These are phyloP conservation scores for Maniola hyperantus DNA, from an alignment of 2,888 invertebrate genomes.

Conservation along the genomic window DNA sequence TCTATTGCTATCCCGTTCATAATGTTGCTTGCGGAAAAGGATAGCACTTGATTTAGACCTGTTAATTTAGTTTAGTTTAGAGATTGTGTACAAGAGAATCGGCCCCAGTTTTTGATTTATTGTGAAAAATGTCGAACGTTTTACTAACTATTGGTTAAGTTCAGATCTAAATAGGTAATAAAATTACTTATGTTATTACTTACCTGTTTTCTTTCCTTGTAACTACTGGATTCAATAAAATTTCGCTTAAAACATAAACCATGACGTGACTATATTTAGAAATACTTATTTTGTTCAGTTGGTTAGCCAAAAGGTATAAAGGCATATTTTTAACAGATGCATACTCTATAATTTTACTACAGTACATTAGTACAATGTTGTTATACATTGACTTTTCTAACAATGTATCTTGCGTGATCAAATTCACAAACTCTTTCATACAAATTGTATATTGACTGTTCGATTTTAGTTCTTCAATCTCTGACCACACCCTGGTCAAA, in stretches of 20 bases:
- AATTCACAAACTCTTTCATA: conserved; percentile 64
- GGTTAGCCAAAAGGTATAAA: conserved; percentile 58
- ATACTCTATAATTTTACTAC: conserved; percentile 65
- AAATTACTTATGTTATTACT: conserved; percentile 50
- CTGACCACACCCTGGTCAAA: conserved; percentile 66
- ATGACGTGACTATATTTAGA: conserved; percentile 55
- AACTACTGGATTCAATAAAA: conserved; percentile 74
- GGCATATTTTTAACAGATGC: conserved; percentile 62
- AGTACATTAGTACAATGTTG: conserved; percentile 58
- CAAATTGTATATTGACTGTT: conserved; percentile 68
- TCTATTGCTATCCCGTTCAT: no score
- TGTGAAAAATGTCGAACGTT: no score
- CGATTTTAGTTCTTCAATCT: conserved; percentile 74
- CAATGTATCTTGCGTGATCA: conserved; percentile 60
- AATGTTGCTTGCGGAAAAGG: no score
- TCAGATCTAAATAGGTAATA: not conserved
- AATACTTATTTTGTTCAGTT: conserved; percentile 48
- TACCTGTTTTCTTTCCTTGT: conserved; percentile 82
- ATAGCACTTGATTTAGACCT: no score
- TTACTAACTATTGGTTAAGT: no score
- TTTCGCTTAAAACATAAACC: conserved; percentile 67
- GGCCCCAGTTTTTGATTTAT: no score
- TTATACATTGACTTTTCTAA: conserved; percentile 55
- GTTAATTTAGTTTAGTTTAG: no score
- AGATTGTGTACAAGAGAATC: no score